These are phyloP conservation scores for Noctua janthe DNA, from an alignment of 2,888 invertebrate species.

Conservation along the genomic window DNA sequence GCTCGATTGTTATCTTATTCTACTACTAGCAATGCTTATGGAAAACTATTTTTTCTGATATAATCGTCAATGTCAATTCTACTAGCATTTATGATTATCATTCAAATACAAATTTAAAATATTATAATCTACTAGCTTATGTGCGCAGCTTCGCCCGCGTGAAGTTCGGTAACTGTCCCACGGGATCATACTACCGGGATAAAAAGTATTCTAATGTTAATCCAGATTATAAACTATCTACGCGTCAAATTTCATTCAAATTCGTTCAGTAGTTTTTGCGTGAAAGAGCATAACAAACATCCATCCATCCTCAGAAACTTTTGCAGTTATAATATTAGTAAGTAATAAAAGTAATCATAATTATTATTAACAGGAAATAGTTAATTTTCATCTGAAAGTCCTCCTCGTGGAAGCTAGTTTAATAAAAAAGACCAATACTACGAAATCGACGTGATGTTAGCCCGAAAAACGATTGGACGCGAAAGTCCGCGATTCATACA, in stretches of 20 bases:
- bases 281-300: no score
- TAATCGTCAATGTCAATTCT: neutral
- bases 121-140: neutral
- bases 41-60: neutral
- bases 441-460: neutral
- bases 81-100: neutral
- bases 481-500: neutral
- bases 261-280: no score
- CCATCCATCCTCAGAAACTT: no score
- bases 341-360: neutral
- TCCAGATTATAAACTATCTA: no score
- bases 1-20: no score
- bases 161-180: no score
- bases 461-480: neutral
- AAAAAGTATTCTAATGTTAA: no score
- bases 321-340: no score
- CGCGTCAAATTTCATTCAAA: no score
- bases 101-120: neutral
- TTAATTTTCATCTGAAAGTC: neutral
- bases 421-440: neutral
- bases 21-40: no score
- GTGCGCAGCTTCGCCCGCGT: no score
- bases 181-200: no score
- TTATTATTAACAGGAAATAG: neutral
- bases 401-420: neutral